Evolutionary conservation across 2,797 vertebrate genomes (phyloP).

Genomic region (Sebastes reedi): DNA sequence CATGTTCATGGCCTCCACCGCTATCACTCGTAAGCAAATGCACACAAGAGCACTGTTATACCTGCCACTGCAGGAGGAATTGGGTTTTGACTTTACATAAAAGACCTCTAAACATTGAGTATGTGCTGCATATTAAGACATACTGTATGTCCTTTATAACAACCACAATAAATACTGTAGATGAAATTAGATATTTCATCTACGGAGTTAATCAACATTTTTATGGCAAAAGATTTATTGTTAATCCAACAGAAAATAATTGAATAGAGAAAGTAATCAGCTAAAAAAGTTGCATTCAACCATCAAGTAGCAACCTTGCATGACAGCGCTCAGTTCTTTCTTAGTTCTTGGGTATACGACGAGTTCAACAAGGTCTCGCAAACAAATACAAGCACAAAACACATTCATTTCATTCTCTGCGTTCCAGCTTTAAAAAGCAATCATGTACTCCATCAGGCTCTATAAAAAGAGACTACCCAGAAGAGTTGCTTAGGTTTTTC

Average conservation of each 20-base stretch:
- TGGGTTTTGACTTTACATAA: not conserved
- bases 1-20: conserved; percentile 96
- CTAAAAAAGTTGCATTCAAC: not conserved
- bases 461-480: not conserved
- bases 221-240: not conserved
- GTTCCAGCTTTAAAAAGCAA: not conserved
- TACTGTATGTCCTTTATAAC: not conserved
- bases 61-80: not conserved
- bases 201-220: not conserved
- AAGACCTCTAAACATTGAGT: not conserved
- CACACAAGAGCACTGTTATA: not conserved
- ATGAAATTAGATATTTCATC: not conserved
- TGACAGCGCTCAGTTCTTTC: not conserved
- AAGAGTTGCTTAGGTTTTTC: not conserved
- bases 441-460: conserved; percentile 8
- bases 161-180: not conserved
- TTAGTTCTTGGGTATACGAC: not conserved
- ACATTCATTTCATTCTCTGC: not conserved
- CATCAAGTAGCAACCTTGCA: not conserved
- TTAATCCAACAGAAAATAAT: not conserved
- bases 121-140: not conserved
- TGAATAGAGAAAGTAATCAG: not conserved
- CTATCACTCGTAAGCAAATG: conserved; percentile 62
- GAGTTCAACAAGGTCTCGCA: not conserved
- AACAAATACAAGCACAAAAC: not conserved